phyloP scores from a whole-genome alignment of 2,113 vertebrate species.

The Xiphophorus hellerii region DNA sequence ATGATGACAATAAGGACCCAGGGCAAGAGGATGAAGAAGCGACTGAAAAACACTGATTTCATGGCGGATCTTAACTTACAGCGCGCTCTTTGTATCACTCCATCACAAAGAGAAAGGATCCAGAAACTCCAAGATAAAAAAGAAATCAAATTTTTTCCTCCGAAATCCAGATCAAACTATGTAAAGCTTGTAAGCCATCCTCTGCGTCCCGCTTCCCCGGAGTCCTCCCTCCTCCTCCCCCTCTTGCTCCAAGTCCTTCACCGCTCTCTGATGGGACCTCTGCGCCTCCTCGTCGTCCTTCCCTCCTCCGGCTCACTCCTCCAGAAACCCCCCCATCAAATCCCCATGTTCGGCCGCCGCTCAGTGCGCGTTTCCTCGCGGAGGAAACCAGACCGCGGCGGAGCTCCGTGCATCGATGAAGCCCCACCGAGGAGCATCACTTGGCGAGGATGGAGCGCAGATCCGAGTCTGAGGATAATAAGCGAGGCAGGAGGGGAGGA shows the following conservation, averaged over 20 bases:
- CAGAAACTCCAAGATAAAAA: conserved; percentile 27
- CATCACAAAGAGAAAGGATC: conserved; percentile 42
- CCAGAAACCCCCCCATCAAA: conserved; percentile 26
- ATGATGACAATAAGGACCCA: conserved; percentile 94
- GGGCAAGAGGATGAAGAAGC: conserved; percentile 91
- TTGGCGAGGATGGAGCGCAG: conserved; percentile 45
- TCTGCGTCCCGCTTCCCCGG: conserved; percentile 36
- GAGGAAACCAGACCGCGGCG: conserved; percentile 17
- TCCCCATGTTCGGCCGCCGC: conserved; percentile 23
- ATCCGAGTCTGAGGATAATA: conserved; percentile 54
- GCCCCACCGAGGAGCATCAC: conserved; percentile 57
- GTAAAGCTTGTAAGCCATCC: conserved; percentile 12
- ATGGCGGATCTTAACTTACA: conserved; percentile 74
- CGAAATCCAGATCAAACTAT: conserved; percentile 30
- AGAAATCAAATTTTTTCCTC: neutral
- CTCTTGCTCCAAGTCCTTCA: conserved; percentile 19
- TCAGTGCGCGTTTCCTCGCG: conserved; percentile 7
- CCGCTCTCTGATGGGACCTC: conserved; percentile 51
- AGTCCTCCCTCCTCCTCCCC: conserved; percentile 15
- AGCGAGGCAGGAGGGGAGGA: conserved; percentile 62
- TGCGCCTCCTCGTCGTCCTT: conserved; percentile 30
- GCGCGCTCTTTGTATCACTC: conserved; percentile 49
- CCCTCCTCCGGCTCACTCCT: conserved; percentile 27
- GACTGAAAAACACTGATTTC: conserved; percentile 89
- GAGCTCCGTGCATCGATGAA: conserved; percentile 10